Conservation (phyloP, 1,140 invertebrate species). For the Diorhabda carinulata region DNA sequence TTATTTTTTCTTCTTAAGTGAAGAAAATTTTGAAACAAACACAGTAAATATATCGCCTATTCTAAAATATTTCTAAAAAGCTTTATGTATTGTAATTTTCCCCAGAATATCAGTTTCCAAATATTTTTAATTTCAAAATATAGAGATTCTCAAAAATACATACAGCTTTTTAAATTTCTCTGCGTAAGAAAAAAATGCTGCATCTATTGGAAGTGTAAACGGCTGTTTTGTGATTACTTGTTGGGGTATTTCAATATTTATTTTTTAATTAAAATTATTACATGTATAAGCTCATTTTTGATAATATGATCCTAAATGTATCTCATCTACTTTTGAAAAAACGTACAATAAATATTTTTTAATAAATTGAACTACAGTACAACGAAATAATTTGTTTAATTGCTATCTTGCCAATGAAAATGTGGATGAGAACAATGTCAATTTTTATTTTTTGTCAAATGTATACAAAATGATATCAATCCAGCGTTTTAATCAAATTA, state of each 20-base stretch:
- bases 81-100: too few species aligned
- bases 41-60: too few species aligned
- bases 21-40: too few species aligned
- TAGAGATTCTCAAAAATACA: too few species aligned
- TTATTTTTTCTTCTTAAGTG: too few species aligned
- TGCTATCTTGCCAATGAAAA: constrained; percentile 14
- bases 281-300: too few species aligned
- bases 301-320: too few species aligned
- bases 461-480: too few species aligned
- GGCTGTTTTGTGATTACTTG: constrained; percentile 15
- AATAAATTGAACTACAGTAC: constrained; percentile 16
- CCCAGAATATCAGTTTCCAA: too few species aligned
- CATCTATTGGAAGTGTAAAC: constrained; percentile 5
- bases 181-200: constrained; percentile 11
- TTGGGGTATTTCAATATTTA: constrained; percentile 17
- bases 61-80: too few species aligned
- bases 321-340: not conserved
- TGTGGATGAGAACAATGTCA: constrained; percentile 10
- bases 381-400: constrained; percentile 15
- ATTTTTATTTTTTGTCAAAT: not conserved
- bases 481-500: too few species aligned
- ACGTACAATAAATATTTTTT: constrained; percentile 15
- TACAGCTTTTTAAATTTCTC: not conserved
- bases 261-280: constrained; percentile 9
- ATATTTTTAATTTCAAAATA: too few species aligned